Evolutionary conservation across 2,888 invertebrate genomes (phyloP).

Genomic region (Phasia obesa): DNA sequence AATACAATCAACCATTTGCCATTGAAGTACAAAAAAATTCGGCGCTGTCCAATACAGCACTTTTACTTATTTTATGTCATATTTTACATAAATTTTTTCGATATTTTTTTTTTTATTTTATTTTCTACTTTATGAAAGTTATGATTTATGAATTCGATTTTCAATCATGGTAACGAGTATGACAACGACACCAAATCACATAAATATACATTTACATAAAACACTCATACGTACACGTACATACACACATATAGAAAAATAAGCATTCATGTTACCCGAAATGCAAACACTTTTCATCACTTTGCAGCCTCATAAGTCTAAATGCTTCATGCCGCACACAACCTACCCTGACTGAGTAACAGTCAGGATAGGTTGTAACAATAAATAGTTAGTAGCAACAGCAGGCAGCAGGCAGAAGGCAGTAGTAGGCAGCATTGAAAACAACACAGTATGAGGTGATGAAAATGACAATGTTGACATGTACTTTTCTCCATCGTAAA

Average conservation of each 20-base stretch:
- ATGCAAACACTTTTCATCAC: slow-evolving; percentile 64
- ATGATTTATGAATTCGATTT: slow-evolving; percentile 71
- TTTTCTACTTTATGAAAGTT: slow-evolving; percentile 56
- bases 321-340: slow-evolving; percentile 36
- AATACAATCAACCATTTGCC: too few species aligned
- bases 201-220: slow-evolving; percentile 36
- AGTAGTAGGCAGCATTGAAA: slow-evolving; percentile 10
- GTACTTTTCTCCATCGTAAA: slow-evolving; percentile 47
- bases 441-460: slow-evolving; percentile 65
- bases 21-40: too few species aligned
- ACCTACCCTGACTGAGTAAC: too few species aligned
- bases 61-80: neutral
- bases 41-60: neutral
- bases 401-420: slow-evolving; percentile 4
- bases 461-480: slow-evolving; percentile 68
- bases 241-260: slow-evolving; percentile 16
- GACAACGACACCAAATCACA: slow-evolving; percentile 65
- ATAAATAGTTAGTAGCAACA: slow-evolving; percentile 23
- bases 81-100: slow-evolving; percentile 2
- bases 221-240: slow-evolving; percentile 3
- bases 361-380: slow-evolving; percentile 13
- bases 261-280: slow-evolving; percentile 37
- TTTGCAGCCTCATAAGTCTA: slow-evolving; percentile 53
- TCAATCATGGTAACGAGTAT: slow-evolving; percentile 70
- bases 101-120: neutral